Base-by-base conservation (phyloP, 2,113 vertebrate genomes). In the Tachycineta bicolor region DNA sequence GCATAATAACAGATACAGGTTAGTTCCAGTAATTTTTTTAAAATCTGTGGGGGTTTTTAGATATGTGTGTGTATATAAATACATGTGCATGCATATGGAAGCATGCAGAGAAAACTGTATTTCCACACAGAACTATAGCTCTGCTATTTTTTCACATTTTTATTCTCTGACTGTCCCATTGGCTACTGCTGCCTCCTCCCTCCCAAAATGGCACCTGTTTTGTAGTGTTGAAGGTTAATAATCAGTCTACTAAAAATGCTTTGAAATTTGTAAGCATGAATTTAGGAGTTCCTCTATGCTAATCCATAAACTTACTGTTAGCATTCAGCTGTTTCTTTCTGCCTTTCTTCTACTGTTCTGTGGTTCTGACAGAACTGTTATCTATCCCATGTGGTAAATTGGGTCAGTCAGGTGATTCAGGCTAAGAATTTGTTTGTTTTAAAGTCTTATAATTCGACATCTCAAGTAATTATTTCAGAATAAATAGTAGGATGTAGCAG, bases 91-190 rank as follows among this genome's bases (percentile, higher is more conserved):
- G 12, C 6, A 2, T 59, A 8, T 33, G 21, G 11, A 37, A 23
- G 4, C 18, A 64, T 9, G 8, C 6, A 9, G 2, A 49, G 20
- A 16, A 73, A 60, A 9, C 12, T 37, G 0, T 46, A 9, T 23
- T 4, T 20, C 2, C 3, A 24, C 0, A 9, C 10, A 31, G 3
- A 9, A 15, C 14, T 41, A 2, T 2, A 4, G 5, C 6, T 13
- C 1, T 50, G 9, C 4, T 29, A 0, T 5, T 81, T 62, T 60
- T 49, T 12, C 5, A 10, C 3, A 4, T 14, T 43, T 77, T 55
- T 86, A 3, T 67, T 2, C 1, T 58, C 10, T 63, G 31, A 5
- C 44, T 60, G 12, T 31, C 4, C 10, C 8, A 21, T 29, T 14
- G 1, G 4, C 65, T 77, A 20, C 19, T 59, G 22, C 17, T 90